Evolutionary conservation across 1,140 invertebrate genomes (phyloP), one percentile per base, ranked within the genome.

Genomic region (Drosophila prosaltans): DNA sequence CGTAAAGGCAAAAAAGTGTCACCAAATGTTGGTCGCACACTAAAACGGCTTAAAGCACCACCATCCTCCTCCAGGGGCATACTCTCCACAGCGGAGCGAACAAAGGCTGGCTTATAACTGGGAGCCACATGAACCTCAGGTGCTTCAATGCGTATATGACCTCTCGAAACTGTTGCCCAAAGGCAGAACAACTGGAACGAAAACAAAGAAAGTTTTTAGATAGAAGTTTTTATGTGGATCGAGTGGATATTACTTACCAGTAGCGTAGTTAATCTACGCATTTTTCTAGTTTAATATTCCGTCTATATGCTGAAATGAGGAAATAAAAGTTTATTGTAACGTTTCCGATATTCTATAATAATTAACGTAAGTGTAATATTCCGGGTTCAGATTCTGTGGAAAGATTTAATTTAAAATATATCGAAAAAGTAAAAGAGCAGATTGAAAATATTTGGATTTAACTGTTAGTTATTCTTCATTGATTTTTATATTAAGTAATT

Each of bases 41-140:
- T 85, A 16, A 80, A 81, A 2, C 80, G 74, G 36, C 81, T 77
- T 9, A 84, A 60, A 11, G 65, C 62, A 4, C 11, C 62, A 1
- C 62, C 4, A 4, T 93, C 65, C 24, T 79, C 76, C 30, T 84
- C 68, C 40, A 75, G 72, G 3, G 93, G 93, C 3, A 91, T 85
- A 48, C 93, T 94, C 84, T 95, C 95, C 3, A 95, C 94, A 0
- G 94, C 93, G 16, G 91, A 90, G 26, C 95, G 92, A 70, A 93
- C 92, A 73, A 94, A 95, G 10, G 74, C 77, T 16, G 92, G 92
- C n/a, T 85, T 85, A 10, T 78, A 71, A 10, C 36, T 66, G 24
- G 69, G 58, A 1, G 65, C 58, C 58, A 68, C 21, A 60, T 91
- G 83, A 36, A 83, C 71, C 36, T 91, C 90, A 2, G 90, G 90